These are phyloP conservation scores for Cynopterus sphinx DNA, from an alignment of 2,797 vertebrate species.

Conservation along the genomic window DNA sequence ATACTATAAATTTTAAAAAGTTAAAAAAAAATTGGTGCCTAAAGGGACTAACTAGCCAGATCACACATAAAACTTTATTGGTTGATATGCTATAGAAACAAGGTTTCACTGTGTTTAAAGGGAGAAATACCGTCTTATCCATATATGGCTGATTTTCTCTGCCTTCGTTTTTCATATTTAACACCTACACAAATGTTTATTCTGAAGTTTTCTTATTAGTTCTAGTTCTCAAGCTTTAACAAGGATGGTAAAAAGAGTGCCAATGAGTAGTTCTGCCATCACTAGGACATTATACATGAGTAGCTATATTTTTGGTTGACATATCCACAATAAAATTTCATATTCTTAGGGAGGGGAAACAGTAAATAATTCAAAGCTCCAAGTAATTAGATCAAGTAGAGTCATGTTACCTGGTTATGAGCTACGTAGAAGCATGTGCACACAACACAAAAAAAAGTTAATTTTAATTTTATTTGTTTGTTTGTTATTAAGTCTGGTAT, in stretches of 20 bases:
- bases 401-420: background rate
- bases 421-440: fast-evolving
- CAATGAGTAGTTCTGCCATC: background rate
- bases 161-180: background rate
- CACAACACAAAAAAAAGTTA: background rate
- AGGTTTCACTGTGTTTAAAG: background rate
- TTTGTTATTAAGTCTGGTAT: background rate
- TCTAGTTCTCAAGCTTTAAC: background rate
- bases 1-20: background rate
- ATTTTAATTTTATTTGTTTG: too few relatives aligned
- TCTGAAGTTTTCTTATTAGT: background rate
- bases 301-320: background rate
- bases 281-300: background rate
- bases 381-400: background rate
- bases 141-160: background rate
- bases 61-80: background rate
- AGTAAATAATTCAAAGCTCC: background rate
- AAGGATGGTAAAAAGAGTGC: background rate
- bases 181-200: background rate
- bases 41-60: background rate
- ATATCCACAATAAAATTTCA: background rate
- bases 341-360: background rate
- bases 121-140: background rate
- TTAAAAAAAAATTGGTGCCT: background rate
- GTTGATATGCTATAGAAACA: background rate